Evolutionary conservation across 1,140 invertebrate species (phyloP).

Genomic region (Dinothrombium tinctorium): DNA sequence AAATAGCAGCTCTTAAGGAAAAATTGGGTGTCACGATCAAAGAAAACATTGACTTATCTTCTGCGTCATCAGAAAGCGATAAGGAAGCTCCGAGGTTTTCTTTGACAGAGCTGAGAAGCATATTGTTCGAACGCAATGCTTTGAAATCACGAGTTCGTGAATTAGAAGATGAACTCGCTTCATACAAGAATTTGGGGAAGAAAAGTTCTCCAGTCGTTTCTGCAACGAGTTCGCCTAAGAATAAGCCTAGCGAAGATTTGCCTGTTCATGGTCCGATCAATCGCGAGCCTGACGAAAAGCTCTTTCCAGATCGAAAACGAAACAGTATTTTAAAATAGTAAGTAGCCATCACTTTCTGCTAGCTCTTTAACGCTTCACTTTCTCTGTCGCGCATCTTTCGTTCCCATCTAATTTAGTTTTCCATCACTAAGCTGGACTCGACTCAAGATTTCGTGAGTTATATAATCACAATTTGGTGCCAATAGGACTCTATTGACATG

Average conservation of each 20-base stretch:
- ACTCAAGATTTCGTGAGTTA: no score
- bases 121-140: constrained; percentile 66
- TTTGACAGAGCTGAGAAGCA: constrained; percentile 59
- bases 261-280: constrained; percentile 86
- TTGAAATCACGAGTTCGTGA: constrained; percentile 59
- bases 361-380: no score
- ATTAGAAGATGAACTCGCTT: constrained; percentile 58
- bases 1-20: no score
- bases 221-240: background rate
- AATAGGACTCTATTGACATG: no score
- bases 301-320: constrained; percentile 35
- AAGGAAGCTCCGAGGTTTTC: constrained; percentile 82
- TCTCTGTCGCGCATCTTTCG: no score
- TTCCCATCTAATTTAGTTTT: no score
- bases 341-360: no score
- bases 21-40: no score
- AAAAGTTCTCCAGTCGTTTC: background rate
- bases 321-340: background rate
- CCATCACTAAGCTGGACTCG: no score
- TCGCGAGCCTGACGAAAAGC: constrained; percentile 80
- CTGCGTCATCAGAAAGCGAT: no score
- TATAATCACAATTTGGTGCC: no score
- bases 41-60: no score
- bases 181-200: constrained; percentile 26
- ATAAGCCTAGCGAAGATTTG: constrained; percentile 34